A percentile compares a stretch with the other conserved stretches of the same genome.
phyloP scores from a whole-genome alignment of 1,140 invertebrate genomes.

The Helicorthomorpha holstii region DNA sequence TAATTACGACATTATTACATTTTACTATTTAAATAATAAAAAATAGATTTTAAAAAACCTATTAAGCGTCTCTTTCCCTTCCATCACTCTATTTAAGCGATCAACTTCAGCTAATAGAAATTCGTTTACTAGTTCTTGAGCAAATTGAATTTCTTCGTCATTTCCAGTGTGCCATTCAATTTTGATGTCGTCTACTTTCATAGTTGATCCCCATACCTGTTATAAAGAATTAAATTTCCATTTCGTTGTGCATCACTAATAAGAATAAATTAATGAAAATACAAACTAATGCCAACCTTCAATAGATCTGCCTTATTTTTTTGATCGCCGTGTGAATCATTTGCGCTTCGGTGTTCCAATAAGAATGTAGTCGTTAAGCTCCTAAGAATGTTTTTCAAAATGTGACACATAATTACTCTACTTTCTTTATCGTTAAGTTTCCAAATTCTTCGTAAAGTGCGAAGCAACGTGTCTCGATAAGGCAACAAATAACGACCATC shows the following conservation, averaged over 20 bases:
- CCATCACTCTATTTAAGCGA: slow-evolving; percentile 31
- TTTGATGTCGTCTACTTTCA: slow-evolving; percentile 42
- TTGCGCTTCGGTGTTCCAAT: slow-evolving; percentile 33
- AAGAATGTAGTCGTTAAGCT: slow-evolving; percentile 41
- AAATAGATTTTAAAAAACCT: slow-evolving; percentile 11
- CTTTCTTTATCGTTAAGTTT: slow-evolving; percentile 42
- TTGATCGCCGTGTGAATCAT: too few species aligned
- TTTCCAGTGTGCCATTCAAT: slow-evolving; percentile 61
- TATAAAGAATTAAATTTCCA: neutral
- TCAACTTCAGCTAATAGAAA: slow-evolving; percentile 40
- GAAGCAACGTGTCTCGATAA: slow-evolving; percentile 38
- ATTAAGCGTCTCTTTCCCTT: slow-evolving; percentile 15
- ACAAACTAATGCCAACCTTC: too few species aligned
- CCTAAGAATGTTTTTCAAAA: slow-evolving; percentile 34
- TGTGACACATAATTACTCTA: slow-evolving; percentile 32
- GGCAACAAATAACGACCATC: slow-evolving; percentile 39
- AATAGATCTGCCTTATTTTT: too few species aligned
- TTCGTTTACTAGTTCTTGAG: slow-evolving; percentile 36
- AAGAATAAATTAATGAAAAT: too few species aligned
- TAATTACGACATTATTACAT: slow-evolving; percentile 6
- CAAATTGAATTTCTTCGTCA: slow-evolving; percentile 43
- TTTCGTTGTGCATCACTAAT: too few species aligned
- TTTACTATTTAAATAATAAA: neutral
- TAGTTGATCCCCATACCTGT: slow-evolving; percentile 61
- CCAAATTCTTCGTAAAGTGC: slow-evolving; percentile 42